Evolutionary conservation across 2,888 invertebrate species (phyloP).

Genomic region (Griposia aprilina): DNA sequence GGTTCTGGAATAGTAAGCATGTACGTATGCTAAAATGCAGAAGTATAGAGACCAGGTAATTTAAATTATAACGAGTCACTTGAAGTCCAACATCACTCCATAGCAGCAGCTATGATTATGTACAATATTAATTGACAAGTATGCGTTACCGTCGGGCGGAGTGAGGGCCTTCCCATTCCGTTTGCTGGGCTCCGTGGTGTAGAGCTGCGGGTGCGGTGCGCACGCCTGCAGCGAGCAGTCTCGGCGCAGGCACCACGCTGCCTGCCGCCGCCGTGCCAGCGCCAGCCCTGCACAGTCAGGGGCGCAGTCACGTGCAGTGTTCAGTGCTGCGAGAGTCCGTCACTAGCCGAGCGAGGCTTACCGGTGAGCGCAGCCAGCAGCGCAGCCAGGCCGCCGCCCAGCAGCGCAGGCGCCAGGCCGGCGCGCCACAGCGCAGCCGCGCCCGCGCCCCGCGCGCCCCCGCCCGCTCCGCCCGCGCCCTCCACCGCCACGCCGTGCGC

Average conservation of each 20-base stretch:
- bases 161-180: slow-evolving; percentile 76
- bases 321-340: not conserved
- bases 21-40: not conserved
- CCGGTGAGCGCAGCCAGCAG: slow-evolving; percentile 70
- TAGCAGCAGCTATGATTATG: not conserved
- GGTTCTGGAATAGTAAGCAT: too few species aligned
- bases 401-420: slow-evolving; percentile 71
- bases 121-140: not conserved
- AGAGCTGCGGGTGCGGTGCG: slow-evolving; percentile 73
- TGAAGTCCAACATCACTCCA: not conserved
- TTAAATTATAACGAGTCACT: not conserved
- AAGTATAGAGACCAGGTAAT: not conserved
- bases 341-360: slow-evolving; percentile 5
- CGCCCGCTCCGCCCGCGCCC: slow-evolving; percentile 59
- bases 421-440: slow-evolving; percentile 65
- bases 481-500: slow-evolving; percentile 65
- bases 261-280: slow-evolving; percentile 50
- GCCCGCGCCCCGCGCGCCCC: slow-evolving; percentile 63
- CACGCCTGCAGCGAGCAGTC: slow-evolving; percentile 58
- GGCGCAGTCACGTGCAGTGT: too few species aligned
- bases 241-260: slow-evolving; percentile 53
- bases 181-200: slow-evolving; percentile 78
- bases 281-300: slow-evolving; percentile 29
- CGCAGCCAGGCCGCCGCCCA: slow-evolving; percentile 72
- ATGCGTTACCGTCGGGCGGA: slow-evolving; percentile 75